Evolutionary conservation across 2,888 invertebrate genomes (phyloP), one percentile per base, ranked within the genome.

Genomic region (Fissipunctia ypsillon): DNA sequence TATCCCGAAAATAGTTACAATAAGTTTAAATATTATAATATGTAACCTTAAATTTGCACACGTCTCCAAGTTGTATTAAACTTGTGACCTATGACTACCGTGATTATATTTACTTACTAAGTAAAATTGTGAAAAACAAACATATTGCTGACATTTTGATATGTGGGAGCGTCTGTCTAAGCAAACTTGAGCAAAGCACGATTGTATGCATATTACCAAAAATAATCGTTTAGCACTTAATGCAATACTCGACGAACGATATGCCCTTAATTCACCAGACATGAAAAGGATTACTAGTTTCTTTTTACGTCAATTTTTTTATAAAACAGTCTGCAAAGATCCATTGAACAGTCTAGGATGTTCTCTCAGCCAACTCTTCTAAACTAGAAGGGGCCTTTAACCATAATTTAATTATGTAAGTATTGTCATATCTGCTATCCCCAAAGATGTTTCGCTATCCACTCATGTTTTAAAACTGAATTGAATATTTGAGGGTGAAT

Each of bases 81-180:
- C 45, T 50, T 22, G 35, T 81, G 60, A 81, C 60, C 65, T 81
- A 66, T 61, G 43, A 41, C 60, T n/a, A 59, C 25, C 31, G 38
- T 16, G 31, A 54, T 54, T 43, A 50, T 81, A 38, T 76, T 66
- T 57, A 54, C 63, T 43, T 52, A 75, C 22, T 19, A 63, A 65
- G 28, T 54, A 41, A 52, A 61, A 76, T 70, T 77, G 67, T 38
- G 73, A 67, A 81, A 84, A 84, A 59, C 61, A 71, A 76, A 86
- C 64, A 79, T 22, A 61, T 48, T 67, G 69, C 70, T 74, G 68
- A 65, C 73, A 74, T 86, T 84, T 84, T 54, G 69, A 65, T 80
- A 78, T 72, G 60, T 61, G 38, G 81, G 75, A 73, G 80, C 72
- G 80, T 43, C 65, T 31, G 68, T 43, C 65, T 50, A 28, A 57